Percentiles rank a stretch among this genome's conserved stretches.
Evolutionary conservation across 2,113 vertebrate genomes (phyloP).

Genomic region (Leiothrix lutea): DNA sequence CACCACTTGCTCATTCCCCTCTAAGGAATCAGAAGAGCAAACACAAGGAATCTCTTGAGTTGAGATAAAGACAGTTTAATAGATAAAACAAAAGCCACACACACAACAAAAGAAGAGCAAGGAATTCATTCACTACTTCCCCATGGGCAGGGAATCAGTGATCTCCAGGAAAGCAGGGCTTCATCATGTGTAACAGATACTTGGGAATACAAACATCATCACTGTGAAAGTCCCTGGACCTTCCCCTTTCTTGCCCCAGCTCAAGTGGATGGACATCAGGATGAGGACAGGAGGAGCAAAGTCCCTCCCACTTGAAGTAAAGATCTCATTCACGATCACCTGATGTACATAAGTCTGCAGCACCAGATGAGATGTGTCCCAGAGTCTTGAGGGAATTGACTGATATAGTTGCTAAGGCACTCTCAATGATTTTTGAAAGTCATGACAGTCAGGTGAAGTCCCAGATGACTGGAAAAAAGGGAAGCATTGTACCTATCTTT

Average conservation of each 20-base stretch:
- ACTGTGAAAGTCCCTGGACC: too few relatives aligned
- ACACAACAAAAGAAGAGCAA: not conserved
- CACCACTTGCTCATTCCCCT: not conserved
- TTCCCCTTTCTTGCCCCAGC: not conserved
- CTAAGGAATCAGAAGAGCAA: not conserved
- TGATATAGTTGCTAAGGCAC: not conserved
- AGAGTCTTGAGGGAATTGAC: not conserved
- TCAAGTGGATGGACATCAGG: not conserved
- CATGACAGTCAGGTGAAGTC: not conserved
- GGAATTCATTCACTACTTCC: not conserved
- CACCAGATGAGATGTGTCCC: not conserved
- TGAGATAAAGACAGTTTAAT: not conserved
- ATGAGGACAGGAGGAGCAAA: not conserved
- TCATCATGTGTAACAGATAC: not conserved
- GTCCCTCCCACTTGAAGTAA: not conserved
- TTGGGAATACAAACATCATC: not conserved
- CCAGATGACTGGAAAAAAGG: not conserved
- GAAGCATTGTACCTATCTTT: not conserved
- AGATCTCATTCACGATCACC: not conserved
- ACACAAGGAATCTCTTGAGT: not conserved
- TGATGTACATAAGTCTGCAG: too few relatives aligned
- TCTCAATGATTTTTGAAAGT: not conserved
- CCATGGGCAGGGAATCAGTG: not conserved
- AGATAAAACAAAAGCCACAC: fast-evolving
- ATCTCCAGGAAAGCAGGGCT: not conserved